These are phyloP conservation scores for Orussus abietinus DNA, from an alignment of 1,140 invertebrate species.

Conservation along the genomic window DNA sequence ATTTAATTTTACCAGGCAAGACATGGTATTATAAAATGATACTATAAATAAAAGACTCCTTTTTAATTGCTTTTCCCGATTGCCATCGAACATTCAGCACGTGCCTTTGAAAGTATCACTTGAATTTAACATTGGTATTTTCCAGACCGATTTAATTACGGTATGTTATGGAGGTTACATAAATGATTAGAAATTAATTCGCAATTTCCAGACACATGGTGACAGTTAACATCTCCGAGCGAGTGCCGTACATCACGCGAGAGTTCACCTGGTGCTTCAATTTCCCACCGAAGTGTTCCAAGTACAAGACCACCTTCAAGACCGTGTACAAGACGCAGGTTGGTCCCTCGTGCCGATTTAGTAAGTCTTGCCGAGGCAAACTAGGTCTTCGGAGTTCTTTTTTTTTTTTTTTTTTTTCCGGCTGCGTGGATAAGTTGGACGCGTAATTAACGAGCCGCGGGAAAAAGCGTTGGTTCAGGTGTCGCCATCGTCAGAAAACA, in stretches of 20 bases:
- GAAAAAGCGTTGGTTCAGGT: no score
- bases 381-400: neutral
- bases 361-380: neutral
- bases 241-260: conserved; percentile 76
- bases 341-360: neutral
- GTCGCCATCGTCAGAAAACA: no score
- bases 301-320: conserved; percentile 74
- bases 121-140: no score
- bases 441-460: no score
- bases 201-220: conserved; percentile 63
- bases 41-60: neutral
- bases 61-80: neutral
- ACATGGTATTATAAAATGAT: neutral
- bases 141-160: neutral
- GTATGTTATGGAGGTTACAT: neutral
- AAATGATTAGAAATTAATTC: conserved; percentile 7
- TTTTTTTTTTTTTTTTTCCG: conserved; percentile 6
- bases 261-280: conserved; percentile 79
- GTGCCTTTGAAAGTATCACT: no score
- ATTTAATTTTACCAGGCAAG: conserved; percentile 7
- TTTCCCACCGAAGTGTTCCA: conserved; percentile 80
- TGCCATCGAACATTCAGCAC: conserved; percentile 2
- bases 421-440: no score
- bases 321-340: conserved; percentile 67
- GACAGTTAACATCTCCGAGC: conserved; percentile 69